These are phyloP conservation scores for Pseudomyrmex dendroicus DNA, from an alignment of 1,140 invertebrate genomes.

Conservation along the genomic window DNA sequence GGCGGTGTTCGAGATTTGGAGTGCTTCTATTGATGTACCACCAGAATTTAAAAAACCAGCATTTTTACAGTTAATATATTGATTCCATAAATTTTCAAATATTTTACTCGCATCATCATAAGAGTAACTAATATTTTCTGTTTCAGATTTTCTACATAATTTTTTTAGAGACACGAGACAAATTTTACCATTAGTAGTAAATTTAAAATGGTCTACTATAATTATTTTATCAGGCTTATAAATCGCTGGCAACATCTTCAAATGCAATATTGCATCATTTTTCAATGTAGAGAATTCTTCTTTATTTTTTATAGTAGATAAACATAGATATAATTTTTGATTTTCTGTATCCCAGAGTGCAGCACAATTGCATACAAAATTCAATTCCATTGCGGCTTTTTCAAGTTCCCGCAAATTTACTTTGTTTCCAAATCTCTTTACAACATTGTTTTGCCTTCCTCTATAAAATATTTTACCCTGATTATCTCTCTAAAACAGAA, in stretches of 20 bases:
- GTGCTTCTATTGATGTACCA: conserved; percentile 83
- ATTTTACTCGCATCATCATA: conserved; percentile 79
- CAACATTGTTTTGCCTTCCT: conserved; percentile 87
- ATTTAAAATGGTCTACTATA: conserved; percentile 71
- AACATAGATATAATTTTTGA: conserved; percentile 85
- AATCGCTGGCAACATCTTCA: conserved; percentile 64
- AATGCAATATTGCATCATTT: conserved; percentile 81
- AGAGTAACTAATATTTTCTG: conserved; percentile 72
- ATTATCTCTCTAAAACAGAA: conserved; percentile 79
- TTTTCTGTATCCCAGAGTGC: conserved; percentile 85
- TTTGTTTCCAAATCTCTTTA: conserved; percentile 92
- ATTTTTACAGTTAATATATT: conserved; percentile 71
- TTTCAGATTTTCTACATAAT: conserved; percentile 46
- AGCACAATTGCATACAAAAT: conserved; percentile 84
- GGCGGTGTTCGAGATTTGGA: conserved; percentile 81
- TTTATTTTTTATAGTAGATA: conserved; percentile 63
- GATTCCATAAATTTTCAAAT: conserved; percentile 78
- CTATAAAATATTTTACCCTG: conserved; percentile 87
- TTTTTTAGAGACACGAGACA: conserved; percentile 71
- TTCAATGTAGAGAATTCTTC: conserved; percentile 74
- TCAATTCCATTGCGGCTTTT: conserved; percentile 82
- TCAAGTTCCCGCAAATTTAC: conserved; percentile 88
- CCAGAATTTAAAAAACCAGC: conserved; percentile 84
- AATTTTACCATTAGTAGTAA: conserved; percentile 79
- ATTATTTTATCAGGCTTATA: conserved; percentile 79